Percentiles rank a stretch among this genome's conserved stretches.
phyloP scores from a whole-genome alignment of 2,888 invertebrate genomes.

The Brenthis hecate region DNA sequence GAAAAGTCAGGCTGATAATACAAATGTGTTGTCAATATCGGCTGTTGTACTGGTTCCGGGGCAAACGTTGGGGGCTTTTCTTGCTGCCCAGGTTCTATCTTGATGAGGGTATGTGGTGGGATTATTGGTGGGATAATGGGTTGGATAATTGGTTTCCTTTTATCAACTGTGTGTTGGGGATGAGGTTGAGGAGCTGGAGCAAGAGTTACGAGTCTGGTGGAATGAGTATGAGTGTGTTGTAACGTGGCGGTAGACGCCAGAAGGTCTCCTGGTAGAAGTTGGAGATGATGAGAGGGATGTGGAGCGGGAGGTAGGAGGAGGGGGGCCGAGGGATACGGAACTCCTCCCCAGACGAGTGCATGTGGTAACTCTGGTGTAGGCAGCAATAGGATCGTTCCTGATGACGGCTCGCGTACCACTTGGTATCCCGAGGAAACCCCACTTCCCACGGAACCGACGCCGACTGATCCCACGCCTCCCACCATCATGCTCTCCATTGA shows the following conservation, averaged over 20 bases:
- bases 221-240: slow-evolving; percentile 86
- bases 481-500: slow-evolving; percentile 89
- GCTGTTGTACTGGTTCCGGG: slow-evolving; percentile 77
- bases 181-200: slow-evolving; percentile 81
- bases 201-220: slow-evolving; percentile 85
- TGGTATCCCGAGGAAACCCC: slow-evolving; percentile 89
- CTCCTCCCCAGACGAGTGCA: slow-evolving; percentile 89
- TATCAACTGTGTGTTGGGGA: slow-evolving; percentile 57
- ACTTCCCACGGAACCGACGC: slow-evolving; percentile 84
- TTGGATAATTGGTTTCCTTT: slow-evolving; percentile 77
- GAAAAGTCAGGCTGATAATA: slow-evolving; percentile 81
- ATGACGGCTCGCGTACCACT: slow-evolving; percentile 91
- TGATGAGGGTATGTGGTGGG: slow-evolving; percentile 82
- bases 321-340: slow-evolving; percentile 75
- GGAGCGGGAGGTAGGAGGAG: slow-evolving; percentile 73
- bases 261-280: slow-evolving; percentile 85
- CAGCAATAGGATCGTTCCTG: slow-evolving; percentile 90
- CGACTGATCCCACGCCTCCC: slow-evolving; percentile 84
- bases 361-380: slow-evolving; percentile 88
- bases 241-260: slow-evolving; percentile 85
- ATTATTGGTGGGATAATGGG: slow-evolving; percentile 57
- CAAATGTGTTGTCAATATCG: slow-evolving; percentile 79
- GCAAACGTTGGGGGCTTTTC: slow-evolving; percentile 71
- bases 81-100: slow-evolving; percentile 86
- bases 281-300: slow-evolving; percentile 84